phyloP scores from a whole-genome alignment of 2,113 vertebrate genomes.

The Scartelaos histophorus region DNA sequence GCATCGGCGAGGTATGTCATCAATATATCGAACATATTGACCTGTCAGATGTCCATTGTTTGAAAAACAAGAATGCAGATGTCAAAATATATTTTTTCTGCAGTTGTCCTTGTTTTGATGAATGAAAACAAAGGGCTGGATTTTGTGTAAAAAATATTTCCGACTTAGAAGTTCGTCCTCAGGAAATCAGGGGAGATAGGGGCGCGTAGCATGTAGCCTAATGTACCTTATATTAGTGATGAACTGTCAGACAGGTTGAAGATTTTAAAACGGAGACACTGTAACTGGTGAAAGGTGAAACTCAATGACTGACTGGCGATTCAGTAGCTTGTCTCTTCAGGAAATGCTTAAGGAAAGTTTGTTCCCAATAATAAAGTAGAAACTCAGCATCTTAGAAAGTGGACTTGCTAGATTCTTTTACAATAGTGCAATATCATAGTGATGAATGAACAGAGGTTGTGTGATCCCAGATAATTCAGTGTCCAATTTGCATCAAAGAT shows the following conservation, averaged over 20 bases:
- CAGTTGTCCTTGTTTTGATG: not conserved
- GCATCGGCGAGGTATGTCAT: not conserved
- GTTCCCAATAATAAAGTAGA: not conserved
- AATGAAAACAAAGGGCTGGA: conserved; percentile 6
- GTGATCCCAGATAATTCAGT: not conserved
- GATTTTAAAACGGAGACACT: not conserved
- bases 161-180: conserved; percentile 1
- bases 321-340: not conserved
- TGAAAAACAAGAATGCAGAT: not conserved
- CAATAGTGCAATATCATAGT: not conserved
- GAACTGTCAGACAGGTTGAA: not conserved
- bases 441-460: not conserved
- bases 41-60: not conserved
- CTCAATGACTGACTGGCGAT: not conserved
- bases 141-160: not conserved
- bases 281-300: not conserved
- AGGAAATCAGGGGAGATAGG: not conserved
- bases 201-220: not conserved
- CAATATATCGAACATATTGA: not conserved
- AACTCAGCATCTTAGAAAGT: not conserved
- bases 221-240: not conserved
- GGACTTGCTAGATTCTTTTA: not conserved
- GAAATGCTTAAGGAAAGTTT: not conserved
- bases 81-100: not conserved
- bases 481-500: not conserved